Base-by-base conservation (phyloP, 2,797 vertebrate genomes). In the Podarcis lilfordi region DNA sequence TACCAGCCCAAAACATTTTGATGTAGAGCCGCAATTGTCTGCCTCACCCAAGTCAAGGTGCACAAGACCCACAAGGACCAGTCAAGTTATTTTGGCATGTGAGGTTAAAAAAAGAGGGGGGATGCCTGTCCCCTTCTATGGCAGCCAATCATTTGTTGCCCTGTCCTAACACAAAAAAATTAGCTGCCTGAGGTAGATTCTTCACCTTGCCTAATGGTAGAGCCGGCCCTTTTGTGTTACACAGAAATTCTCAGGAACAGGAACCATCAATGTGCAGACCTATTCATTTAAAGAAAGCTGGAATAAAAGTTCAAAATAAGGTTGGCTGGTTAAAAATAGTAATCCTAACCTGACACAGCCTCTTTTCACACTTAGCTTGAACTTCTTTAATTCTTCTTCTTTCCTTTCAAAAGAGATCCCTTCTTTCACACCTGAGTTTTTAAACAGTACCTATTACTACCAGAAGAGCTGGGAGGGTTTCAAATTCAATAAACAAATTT, bases 401-500 rank as follows among this genome's bases (percentile, higher is more conserved):
- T 90, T 66, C 29, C 86, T 64, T 37, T 71, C 17, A 19, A 76
- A 89, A 89, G 1, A 61, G 35, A 82, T 59, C 19, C 2, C n/a
- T 10, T 76, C 32, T 72, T 89, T 87, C 86, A 40, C 69, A 80
- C 35, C 88, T 55, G 43, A 27, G 77, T 45, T 45, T 35, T 90
- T 19, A 29, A 69, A 64, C 25, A 78, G 21, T 50, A 87, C 77
- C 87, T 32, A 89, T 86, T n/a, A 89, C 78, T 85, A 91, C 68
- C 71, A 29, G 50, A 93, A 91, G 61, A 89, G 10, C 79, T 85
- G 84, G 80, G 78, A 91, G 37, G 8, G 29, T 77, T 89, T 92
- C 86, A 86, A 88, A 89, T 81, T 90, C 81, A 80, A 83, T 92
- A 92, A 93, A 83, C 35, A 89, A 88, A 43, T 79, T 7, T 82